Evolutionary conservation across 2,113 vertebrate genomes (phyloP), one percentile per base, ranked within the genome.

Genomic region (Patagioenas fasciata): DNA sequence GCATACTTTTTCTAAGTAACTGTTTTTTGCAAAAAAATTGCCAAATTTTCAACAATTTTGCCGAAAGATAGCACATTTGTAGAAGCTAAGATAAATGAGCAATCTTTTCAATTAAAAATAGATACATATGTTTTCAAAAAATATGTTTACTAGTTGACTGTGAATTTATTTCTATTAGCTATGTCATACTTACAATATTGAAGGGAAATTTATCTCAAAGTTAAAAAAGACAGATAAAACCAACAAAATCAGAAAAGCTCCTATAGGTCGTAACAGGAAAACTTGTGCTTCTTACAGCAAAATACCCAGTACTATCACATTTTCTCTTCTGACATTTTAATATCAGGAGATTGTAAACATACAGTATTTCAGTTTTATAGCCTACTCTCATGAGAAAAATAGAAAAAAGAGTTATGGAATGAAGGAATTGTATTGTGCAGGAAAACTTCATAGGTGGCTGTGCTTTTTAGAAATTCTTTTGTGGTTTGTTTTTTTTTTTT

Each of bases 341-440:
- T 93, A 96, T 88, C 89, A 72, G 53, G 18, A 71, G 21, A 65
- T 11, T 78, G 56, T 53, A 92, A 94, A 66, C 62, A 77, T 20
- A 60, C 19, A 56, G n/a, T 88, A 88, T 84, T 92, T 96, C 72
- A 88, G 16, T 88, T 94, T 94, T 93, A 84, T 78, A 81, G 31
- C 44, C 19, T 83, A 21, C 4, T 2, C 44, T 71, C 65, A 32
- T 13, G 69, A 94, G 53, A 67, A 74, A 91, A 92, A 86, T 57
- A 75, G 2, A 48, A 79, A 84, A 82, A 83, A 70, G 19, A n/a
- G 8, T 74, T 86, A 75, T n/a, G 38, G 60, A 74, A 56, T 64
- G n/a, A 1, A 71, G 18, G 47, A 80, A 77, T 53, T 74, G 3
- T 61, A 86, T 74, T 50, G 10, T 69, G 11, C 28, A 67, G 14